phyloP scores from a whole-genome alignment of 2,113 vertebrate genomes.

The Ondatra zibethicus region DNA sequence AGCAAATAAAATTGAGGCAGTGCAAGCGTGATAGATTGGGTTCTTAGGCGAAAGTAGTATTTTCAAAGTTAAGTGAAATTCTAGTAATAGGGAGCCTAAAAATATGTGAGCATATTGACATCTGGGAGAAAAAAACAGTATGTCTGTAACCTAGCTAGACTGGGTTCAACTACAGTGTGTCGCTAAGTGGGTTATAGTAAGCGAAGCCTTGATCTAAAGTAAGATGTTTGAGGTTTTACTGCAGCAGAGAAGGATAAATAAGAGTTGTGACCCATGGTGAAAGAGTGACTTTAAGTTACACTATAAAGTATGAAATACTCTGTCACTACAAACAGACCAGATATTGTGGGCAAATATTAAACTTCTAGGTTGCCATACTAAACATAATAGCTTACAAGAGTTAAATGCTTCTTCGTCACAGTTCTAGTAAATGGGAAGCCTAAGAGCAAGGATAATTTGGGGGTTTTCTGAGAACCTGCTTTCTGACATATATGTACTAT shows the following conservation, averaged over 20 bases:
- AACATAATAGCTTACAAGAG: neutral
- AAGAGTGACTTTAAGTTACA: neutral
- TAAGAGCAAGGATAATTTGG: neutral
- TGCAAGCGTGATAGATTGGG: neutral
- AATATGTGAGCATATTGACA: conserved; percentile 13
- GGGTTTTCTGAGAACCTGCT: neutral
- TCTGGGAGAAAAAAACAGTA: neutral
- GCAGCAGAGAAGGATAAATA: neutral
- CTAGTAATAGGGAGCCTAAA: conserved; percentile 2
- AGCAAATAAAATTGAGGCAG: neutral
- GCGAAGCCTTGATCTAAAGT: conserved; percentile 31
- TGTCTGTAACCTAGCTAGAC: neutral
- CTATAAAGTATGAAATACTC: neutral
- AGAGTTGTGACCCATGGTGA: neutral
- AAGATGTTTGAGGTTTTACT: neutral
- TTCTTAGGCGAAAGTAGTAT: conserved; percentile 21
- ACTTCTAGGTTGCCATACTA: neutral
- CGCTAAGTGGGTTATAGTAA: neutral
- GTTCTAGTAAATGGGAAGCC: neutral
- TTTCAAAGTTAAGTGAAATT: neutral
- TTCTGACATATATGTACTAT: neutral
- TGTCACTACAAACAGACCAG: neutral
- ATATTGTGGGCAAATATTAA: neutral
- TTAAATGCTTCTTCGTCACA: neutral
- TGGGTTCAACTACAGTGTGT: neutral